phyloP scores from a whole-genome alignment of 2,797 vertebrate genomes.

The Sebastes diploproa region DNA sequence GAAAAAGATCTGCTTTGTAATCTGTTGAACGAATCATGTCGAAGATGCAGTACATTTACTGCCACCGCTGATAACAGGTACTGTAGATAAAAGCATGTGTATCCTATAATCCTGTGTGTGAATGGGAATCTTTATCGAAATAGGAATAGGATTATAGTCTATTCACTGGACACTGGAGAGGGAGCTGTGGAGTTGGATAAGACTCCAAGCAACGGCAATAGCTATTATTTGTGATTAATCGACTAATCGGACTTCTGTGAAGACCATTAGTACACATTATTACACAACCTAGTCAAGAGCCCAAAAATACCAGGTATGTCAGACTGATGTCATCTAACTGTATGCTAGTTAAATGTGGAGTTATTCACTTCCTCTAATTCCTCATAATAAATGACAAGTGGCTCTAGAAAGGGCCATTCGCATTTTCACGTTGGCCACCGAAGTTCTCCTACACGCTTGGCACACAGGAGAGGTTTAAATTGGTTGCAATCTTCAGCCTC shows the following conservation, averaged over 20 bases:
- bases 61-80: not conserved
- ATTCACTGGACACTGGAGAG: not conserved
- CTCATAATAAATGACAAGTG: too few relatives aligned
- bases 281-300: not conserved
- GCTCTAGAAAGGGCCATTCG: too few relatives aligned
- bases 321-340: not conserved
- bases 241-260: not conserved
- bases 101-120: not conserved
- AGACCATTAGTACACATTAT: not conserved
- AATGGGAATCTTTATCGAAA: not conserved
- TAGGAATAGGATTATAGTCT: not conserved
- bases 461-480: too few relatives aligned
- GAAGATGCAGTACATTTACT: not conserved
- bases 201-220: not conserved
- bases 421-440: too few relatives aligned
- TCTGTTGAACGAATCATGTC: not conserved
- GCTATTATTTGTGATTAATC: not conserved
- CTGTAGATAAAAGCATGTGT: not conserved
- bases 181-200: not conserved
- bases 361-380: not conserved
- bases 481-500: too few relatives aligned
- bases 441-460: too few relatives aligned
- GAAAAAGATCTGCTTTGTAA: conserved; percentile 4
- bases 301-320: not conserved
- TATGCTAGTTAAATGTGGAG: not conserved